Percentiles rank a stretch among this genome's conserved stretches.
These are phyloP conservation scores for Amiota communis DNA, from an alignment of 2,888 invertebrate genomes.

Conservation along the genomic window DNA sequence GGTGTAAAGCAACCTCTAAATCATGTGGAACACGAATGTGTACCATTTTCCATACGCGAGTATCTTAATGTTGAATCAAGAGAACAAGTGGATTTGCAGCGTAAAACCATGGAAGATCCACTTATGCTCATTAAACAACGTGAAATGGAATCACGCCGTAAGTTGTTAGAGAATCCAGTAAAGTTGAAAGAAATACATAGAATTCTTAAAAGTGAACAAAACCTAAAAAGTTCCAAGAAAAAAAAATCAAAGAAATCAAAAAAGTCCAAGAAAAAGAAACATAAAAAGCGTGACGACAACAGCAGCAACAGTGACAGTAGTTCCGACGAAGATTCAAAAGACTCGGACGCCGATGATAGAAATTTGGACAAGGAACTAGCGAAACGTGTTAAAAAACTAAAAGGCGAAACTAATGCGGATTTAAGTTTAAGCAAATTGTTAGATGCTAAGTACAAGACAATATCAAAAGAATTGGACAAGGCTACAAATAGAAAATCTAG, in stretches of 20 bases:
- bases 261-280: slow-evolving; percentile 60
- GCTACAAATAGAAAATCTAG: slow-evolving; percentile 57
- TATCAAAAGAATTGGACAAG: slow-evolving; percentile 72
- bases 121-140: slow-evolving; percentile 89
- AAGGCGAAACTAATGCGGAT: slow-evolving; percentile 70
- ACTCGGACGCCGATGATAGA: slow-evolving; percentile 69
- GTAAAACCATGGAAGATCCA: slow-evolving; percentile 95
- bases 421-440: slow-evolving; percentile 68
- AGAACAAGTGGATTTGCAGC: slow-evolving; percentile 87
- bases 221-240: slow-evolving; percentile 37
- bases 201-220: slow-evolving; percentile 79
- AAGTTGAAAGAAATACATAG: slow-evolving; percentile 90
- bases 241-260: slow-evolving; percentile 44
- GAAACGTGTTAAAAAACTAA: slow-evolving; percentile 75
- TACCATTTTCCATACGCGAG: slow-evolving; percentile 82
- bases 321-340: slow-evolving; percentile 36
- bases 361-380: slow-evolving; percentile 75
- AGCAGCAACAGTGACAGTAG: slow-evolving; percentile 56
- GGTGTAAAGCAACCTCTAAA: slow-evolving; percentile 76
- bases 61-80: slow-evolving; percentile 74
- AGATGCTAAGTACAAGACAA: slow-evolving; percentile 70
- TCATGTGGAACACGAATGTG: slow-evolving; percentile 83
- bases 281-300: slow-evolving; percentile 59
- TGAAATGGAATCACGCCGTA: slow-evolving; percentile 89
- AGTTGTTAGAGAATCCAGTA: slow-evolving; percentile 91